phyloP scores from a whole-genome alignment of 2,113 vertebrate genomes.

The Promerops cafer region DNA sequence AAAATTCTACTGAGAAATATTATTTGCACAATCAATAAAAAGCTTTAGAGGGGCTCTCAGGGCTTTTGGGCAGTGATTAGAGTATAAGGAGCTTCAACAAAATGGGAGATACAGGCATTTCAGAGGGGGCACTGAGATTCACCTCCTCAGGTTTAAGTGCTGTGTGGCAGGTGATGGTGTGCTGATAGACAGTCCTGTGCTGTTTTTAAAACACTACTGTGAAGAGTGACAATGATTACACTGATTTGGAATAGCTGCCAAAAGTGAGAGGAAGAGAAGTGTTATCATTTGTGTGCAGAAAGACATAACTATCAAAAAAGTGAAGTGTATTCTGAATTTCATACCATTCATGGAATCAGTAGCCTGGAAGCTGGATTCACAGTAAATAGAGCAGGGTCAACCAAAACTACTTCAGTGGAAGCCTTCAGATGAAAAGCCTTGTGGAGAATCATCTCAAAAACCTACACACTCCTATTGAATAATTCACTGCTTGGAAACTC shows the following conservation, averaged over 20 bases:
- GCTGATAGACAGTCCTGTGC: background rate
- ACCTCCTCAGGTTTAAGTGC: background rate
- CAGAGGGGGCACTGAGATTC: background rate
- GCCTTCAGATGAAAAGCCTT: background rate
- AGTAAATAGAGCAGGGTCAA: background rate
- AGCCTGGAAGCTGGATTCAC: background rate
- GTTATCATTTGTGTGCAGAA: background rate
- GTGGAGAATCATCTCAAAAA: background rate
- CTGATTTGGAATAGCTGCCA: background rate
- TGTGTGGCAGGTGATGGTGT: background rate
- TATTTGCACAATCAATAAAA: background rate
- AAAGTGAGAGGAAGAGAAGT: background rate
- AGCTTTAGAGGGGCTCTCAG: background rate
- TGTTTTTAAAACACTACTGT: background rate
- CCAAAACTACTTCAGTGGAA: background rate
- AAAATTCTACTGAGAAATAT: background rate
- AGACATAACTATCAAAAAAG: background rate
- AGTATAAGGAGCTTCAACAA: background rate
- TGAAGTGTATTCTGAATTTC: background rate
- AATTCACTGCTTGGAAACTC: background rate
- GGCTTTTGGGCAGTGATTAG: background rate
- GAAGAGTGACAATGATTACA: background rate
- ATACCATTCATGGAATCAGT: background rate
- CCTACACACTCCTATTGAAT: background rate
- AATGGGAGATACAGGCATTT: background rate